These are phyloP conservation scores for Liasis olivaceus DNA, from an alignment of 2,797 vertebrate genomes.

Conservation along the genomic window DNA sequence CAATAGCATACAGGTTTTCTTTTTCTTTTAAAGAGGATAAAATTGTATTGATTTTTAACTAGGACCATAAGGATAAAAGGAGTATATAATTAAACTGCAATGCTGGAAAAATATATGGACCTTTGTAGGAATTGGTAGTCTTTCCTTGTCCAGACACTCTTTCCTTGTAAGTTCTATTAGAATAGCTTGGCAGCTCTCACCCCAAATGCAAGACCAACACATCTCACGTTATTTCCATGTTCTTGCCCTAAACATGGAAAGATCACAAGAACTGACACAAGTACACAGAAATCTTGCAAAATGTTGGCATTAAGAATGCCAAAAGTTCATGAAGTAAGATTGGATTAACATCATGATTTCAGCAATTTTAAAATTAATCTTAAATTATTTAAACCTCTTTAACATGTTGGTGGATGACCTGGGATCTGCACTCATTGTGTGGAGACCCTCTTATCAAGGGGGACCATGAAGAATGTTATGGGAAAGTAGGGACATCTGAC, in stretches of 20 bases:
- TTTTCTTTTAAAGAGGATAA: neutral
- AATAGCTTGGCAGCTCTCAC: neutral
- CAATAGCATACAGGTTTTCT: slow-evolving; percentile 12
- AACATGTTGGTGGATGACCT: neutral
- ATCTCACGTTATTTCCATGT: neutral
- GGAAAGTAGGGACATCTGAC: neutral
- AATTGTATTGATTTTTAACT: neutral
- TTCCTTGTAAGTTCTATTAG: neutral
- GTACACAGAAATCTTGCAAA: neutral
- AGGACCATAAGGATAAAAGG: neutral
- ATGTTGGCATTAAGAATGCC: neutral
- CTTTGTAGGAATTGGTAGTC: neutral
- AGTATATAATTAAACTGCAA: neutral
- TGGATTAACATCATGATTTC: neutral
- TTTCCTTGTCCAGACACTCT: neutral
- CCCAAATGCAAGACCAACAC: neutral
- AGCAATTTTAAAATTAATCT: neutral
- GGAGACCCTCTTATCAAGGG: neutral
- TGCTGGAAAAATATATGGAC: neutral
- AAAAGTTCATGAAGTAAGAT: neutral
- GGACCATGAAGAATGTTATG: neutral
- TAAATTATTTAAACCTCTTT: neutral
- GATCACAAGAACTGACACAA: neutral
- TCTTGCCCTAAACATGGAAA: neutral
- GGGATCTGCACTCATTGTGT: neutral